Base-by-base conservation (phyloP, 2,113 vertebrate genomes). In the Porphyrio hochstetteri region DNA sequence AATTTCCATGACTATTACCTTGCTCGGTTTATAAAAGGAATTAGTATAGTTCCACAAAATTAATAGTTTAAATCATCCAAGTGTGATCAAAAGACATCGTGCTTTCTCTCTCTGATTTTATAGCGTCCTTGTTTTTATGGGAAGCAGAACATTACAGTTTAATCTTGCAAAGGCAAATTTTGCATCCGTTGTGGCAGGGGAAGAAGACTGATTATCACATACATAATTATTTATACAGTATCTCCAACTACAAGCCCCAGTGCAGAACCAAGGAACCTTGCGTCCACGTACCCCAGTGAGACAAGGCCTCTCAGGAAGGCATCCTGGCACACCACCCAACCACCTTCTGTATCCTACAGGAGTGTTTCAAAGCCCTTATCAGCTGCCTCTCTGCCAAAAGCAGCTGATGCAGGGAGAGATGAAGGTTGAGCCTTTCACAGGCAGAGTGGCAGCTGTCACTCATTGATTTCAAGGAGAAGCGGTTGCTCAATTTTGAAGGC, bases 1-100 rank as follows among this genome's bases (percentile, higher is more conserved):
- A 96, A 92, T 93, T 93, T 95, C 68, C 36, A 36, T 46, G n/a
- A 84, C 11, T 7, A 90, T 71, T 79, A 87, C 44, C 56, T 78
- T 90, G 46, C n/a, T 16, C 3, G 5, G 28, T 65, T 84, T 76
- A 82, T 75, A 87, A 86, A 82, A 77, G 63, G 38, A 77, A 88
- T 82, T 76, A 91, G 36, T 7, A 13, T 31, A 69, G 57, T 84
- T 86, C 80, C 44, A 79, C 53, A 82, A 53, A 91, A 86, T 2
- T 64, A 76, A 68, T 10, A 57, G 38, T 9, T n/a, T 68, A 75
- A 91, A 85, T 76, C 44, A 91, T 33, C 44, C 69, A 75, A 23
- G 42, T 7, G 16, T 33, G 36, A 84, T 60, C 25, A 72, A 84
- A 91, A 74, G 86, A 48, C 44, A 81, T 23, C 1, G 7, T 31